Evolutionary conservation across 2,113 vertebrate genomes (phyloP), one percentile per base, ranked within the genome.

Genomic region (Tauraco erythrolophus): DNA sequence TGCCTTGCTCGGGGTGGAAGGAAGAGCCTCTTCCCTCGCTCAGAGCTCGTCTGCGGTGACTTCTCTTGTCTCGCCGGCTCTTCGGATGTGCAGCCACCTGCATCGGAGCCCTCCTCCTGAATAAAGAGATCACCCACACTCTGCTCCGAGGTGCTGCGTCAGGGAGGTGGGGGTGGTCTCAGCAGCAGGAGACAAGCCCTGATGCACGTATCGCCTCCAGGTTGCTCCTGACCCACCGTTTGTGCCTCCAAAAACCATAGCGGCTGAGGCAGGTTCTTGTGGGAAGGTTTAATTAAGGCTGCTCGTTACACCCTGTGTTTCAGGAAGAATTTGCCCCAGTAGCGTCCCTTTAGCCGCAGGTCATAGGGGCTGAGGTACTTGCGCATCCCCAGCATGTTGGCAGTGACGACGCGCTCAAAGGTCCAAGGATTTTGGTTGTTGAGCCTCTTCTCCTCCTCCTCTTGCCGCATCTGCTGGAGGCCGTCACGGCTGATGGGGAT

Each of bases 381-480:
- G 65, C 99, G 98, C 33, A 99, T 98, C 0, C 99, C 99, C 91
- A 99, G 21, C 99, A 99, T 99, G 95, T 99, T 99, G 92, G 98
- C 97, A 0, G 77, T 84, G 14, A 70, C 97, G 6, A 99, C 79
- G 7, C 97, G 97, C 93, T 99, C 98, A 30, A 99, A 99, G 15
- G 99, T 99, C 99, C 99, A 99, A 9, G 99, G 99, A 39, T 99
- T 99, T 64, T 99, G 99, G 97, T 99, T 99, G 97, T 98, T 98
- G 22, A 45, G 43, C 54, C 96, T 93, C 92, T 57, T 98, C 15
- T 99, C 98, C 24, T 97, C 97, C 17, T 98, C 98, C 3, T 97
- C 79, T 64, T 89, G 64, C 4, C 95, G 86, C 96, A 99, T 95
- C 61, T 84, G 96, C 80, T 65, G 97, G 2, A 99, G 97, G 56